Evolutionary conservation across 2,888 invertebrate genomes (phyloP).

Genomic region (Anorthoa munda): DNA sequence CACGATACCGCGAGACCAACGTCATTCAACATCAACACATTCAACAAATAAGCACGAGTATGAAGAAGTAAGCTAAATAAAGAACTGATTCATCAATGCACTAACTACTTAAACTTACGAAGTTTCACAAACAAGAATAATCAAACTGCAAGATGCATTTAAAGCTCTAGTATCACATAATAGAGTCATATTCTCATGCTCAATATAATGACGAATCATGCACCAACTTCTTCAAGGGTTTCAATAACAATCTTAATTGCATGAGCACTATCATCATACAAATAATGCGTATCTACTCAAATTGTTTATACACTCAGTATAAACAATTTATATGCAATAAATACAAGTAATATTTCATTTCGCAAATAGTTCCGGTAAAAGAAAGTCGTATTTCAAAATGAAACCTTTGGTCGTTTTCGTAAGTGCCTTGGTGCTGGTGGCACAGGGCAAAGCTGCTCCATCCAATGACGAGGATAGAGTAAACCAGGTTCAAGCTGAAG

Average conservation of each 20-base stretch:
- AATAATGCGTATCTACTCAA: neutral
- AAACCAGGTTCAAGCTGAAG: neutral
- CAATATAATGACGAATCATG: neutral
- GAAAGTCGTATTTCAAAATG: conserved; percentile 41
- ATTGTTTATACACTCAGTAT: conserved; percentile 34
- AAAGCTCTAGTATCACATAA: neutral
- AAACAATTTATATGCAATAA: conserved; percentile 20
- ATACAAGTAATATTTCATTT: conserved; percentile 7
- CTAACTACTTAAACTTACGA: conserved; percentile 8
- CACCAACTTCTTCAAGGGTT: conserved; percentile 11
- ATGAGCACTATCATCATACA: conserved; percentile 17
- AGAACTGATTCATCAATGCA: conserved; percentile 10
- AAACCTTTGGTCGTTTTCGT: conserved; percentile 40
- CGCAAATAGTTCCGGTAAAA: neutral
- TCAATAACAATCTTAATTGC: conserved; percentile 25
- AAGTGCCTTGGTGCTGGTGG: conserved; percentile 32
- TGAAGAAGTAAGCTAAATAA: conserved; percentile 9
- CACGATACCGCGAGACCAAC: too few relatives aligned
- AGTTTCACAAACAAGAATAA: neutral
- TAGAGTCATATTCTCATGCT: conserved; percentile 15
- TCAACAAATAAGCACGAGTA: too few relatives aligned
- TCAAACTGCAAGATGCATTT: neutral
- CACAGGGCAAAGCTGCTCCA: conserved; percentile 28
- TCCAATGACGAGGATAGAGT: conserved; percentile 7
- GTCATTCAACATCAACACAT: too few relatives aligned